A percentile compares a stretch with the other conserved stretches of the same genome.
phyloP scores from a whole-genome alignment of 2,797 vertebrate species.

The Poecilia picta region DNA sequence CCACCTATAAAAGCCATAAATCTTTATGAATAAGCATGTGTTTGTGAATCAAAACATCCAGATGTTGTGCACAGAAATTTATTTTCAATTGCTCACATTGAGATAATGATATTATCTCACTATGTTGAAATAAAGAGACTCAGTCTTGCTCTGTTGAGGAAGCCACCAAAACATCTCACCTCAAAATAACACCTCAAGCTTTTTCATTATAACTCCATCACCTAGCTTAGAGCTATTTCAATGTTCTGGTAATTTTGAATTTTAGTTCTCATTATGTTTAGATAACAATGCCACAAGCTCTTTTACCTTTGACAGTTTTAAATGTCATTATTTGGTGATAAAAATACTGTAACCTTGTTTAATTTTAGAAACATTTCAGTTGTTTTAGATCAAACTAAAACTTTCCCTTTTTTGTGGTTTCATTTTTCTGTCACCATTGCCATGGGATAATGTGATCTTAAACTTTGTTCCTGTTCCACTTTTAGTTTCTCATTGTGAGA shows the following conservation, averaged over 20 bases:
- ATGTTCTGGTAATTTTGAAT: not conserved
- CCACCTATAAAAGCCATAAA: not conserved
- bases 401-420: not conserved
- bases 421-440: not conserved
- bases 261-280: not conserved
- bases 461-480: not conserved
- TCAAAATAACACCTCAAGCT: not conserved
- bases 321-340: not conserved
- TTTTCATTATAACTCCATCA: not conserved
- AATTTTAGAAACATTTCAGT: not conserved
- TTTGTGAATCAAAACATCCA: not conserved
- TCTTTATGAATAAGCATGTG: not conserved
- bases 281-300: not conserved
- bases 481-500: not conserved
- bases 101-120: not conserved
- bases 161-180: not conserved
- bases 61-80: not conserved
- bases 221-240: not conserved
- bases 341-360: not conserved
- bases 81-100: not conserved
- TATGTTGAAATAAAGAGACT: not conserved
- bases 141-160: not conserved
- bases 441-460: not conserved
- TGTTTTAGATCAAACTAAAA: not conserved
- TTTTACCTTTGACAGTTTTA: not conserved